Conservation (phyloP, 1,140 invertebrate species). For the Pteromalus puparum region DNA sequence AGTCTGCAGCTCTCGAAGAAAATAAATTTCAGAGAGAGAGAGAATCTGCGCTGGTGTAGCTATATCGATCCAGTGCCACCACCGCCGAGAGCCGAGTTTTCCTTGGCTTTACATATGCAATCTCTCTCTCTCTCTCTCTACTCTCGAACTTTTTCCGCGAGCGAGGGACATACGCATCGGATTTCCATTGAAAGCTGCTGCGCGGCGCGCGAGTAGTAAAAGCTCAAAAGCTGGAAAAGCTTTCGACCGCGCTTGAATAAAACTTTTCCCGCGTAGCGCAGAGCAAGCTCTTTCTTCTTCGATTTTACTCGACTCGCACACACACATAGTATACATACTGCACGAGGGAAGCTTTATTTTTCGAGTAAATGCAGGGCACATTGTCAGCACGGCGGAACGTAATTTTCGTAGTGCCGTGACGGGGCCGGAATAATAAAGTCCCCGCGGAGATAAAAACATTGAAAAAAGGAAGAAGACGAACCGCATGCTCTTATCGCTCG, state of each 20-base stretch:
- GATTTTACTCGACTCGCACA: constrained; percentile 40
- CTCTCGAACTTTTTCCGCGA: constrained; percentile 28
- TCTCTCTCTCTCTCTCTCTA: constrained; percentile 18
- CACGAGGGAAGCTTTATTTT: constrained; percentile 42
- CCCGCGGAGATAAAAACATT: neutral
- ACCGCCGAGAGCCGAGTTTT: constrained; percentile 28
- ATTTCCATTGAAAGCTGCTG: constrained; percentile 58
- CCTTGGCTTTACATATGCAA: constrained; percentile 50
- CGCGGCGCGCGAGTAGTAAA: constrained; percentile 57
- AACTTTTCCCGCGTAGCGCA: constrained; percentile 63
- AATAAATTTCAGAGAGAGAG: neutral
- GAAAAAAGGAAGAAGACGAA: neutral
- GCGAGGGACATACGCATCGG: constrained; percentile 51
- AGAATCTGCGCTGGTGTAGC: neutral
- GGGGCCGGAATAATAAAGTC: neutral
- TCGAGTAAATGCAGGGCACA: neutral
- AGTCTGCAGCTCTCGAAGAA: neutral
- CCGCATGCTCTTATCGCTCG: constrained; percentile 33
- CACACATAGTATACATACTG: neutral
- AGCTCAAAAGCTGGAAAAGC: constrained; percentile 67
- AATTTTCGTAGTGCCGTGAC: neutral
- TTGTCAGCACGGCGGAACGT: neutral
- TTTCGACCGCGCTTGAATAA: constrained; percentile 62
- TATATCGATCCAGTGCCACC: too few relatives aligned
- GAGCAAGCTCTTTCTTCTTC: constrained; percentile 58